Percentiles rank a stretch among this genome's conserved stretches.
Evolutionary conservation across 1,140 invertebrate species (phyloP).

Genomic region (Diachasma alloeum): DNA sequence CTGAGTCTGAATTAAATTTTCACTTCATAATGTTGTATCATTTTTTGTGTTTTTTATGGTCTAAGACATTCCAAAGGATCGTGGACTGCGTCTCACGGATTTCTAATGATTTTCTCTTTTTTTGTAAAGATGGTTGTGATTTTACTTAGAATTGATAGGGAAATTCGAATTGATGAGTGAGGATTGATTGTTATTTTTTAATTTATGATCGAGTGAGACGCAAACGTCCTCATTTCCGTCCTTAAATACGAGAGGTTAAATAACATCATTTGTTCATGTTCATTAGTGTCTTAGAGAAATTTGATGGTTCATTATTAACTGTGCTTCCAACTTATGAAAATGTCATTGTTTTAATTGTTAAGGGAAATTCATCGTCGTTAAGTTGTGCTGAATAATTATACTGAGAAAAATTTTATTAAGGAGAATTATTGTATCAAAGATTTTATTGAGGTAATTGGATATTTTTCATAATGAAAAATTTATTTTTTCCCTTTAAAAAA

Average conservation of each 20-base stretch:
- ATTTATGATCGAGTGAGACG: not conserved
- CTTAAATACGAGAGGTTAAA: not conserved
- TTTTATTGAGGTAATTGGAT: not conserved
- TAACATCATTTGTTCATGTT: not conserved
- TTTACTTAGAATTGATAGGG: not conserved
- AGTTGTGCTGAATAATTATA: not conserved
- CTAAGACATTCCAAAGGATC: not conserved
- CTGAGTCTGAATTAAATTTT: not conserved
- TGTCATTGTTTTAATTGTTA: not conserved
- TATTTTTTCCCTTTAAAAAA: not conserved
- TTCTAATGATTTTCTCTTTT: not conserved
- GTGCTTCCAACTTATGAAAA: not conserved
- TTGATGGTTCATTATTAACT: not conserved
- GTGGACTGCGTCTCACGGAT: not conserved
- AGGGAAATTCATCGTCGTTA: not conserved
- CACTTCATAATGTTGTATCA: not conserved
- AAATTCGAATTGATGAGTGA: not conserved
- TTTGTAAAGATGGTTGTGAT: conserved; percentile 1
- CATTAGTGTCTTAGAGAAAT: not conserved
- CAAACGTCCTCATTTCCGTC: conserved; percentile 6
- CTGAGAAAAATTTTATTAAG: not conserved
- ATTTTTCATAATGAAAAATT: not conserved
- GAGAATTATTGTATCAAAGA: not conserved
- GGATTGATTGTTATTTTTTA: not conserved
- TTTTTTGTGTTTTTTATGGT: not conserved